Conservation (phyloP, 92 coral and sea anemone species). For the Phenganax subtilis region DNA sequence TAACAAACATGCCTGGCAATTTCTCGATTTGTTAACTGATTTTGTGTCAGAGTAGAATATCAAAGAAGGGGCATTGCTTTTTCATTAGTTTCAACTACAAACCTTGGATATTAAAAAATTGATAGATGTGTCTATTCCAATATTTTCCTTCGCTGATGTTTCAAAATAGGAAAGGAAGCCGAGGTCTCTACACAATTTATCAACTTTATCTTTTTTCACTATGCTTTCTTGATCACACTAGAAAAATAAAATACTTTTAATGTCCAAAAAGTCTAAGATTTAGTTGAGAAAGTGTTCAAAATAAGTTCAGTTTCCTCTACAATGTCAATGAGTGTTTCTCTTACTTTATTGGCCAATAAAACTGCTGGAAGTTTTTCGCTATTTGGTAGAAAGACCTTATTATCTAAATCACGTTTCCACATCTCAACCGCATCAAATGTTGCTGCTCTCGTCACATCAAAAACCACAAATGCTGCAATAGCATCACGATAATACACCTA, state of each 20-base stretch:
- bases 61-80: too few species aligned
- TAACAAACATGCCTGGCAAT: too few species aligned
- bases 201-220: conserved; percentile 76
- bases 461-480: conserved; percentile 88
- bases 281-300: not conserved
- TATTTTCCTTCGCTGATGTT: conserved; percentile 92
- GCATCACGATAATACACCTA: conserved; percentile 97
- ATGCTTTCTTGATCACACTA: conserved; percentile 97
- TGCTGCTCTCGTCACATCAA: conserved; percentile 94
- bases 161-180: conserved; percentile 87
- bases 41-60: too few species aligned
- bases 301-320: not conserved
- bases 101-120: conserved; percentile 77
- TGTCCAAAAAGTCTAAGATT: not conserved
- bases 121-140: conserved; percentile 74
- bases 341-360: conserved; percentile 86
- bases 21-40: too few species aligned
- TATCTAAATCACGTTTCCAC: conserved; percentile 94
- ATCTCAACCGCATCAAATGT: conserved; percentile 95
- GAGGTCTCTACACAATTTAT: conserved; percentile 80
- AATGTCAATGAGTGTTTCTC: not conserved
- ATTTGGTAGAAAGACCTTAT: conserved; percentile 69
- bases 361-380: conserved; percentile 83
- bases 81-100: not conserved
- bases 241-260: not conserved